These are phyloP conservation scores for Tringa solitaria DNA, from an alignment of 2,113 vertebrate species.

Conservation along the genomic window DNA sequence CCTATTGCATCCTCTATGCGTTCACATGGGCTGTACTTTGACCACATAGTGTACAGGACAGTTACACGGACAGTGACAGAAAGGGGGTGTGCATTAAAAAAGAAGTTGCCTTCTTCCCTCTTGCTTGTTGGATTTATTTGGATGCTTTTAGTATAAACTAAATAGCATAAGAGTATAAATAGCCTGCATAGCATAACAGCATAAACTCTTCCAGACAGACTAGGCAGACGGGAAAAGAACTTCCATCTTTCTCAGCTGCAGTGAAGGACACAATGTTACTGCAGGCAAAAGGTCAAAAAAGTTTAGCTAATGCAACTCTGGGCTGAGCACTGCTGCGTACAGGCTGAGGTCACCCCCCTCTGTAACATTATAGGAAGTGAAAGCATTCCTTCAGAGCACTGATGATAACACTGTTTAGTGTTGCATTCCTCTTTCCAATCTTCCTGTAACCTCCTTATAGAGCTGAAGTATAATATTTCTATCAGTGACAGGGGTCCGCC, in stretches of 20 bases:
- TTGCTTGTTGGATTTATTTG: not conserved
- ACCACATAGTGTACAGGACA: not conserved
- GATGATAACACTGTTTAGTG: constrained; percentile 45
- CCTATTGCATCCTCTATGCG: not conserved
- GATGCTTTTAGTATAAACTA: not conserved
- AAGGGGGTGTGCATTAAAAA: not conserved
- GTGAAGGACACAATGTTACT: constrained; percentile 49
- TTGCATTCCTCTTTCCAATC: constrained; percentile 32
- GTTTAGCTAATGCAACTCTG: constrained; percentile 59
- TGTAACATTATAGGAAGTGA: constrained; percentile 28
- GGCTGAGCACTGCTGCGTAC: not conserved
- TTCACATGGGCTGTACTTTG: not conserved
- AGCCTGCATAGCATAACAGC: not conserved
- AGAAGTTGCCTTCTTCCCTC: not conserved
- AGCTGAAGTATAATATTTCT: not conserved
- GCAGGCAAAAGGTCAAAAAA: constrained; percentile 60
- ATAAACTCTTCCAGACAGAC: not conserved
- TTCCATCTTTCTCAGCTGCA: constrained; percentile 35
- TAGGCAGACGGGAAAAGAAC: not conserved
- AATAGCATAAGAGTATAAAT: not conserved
- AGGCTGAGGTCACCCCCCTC: not conserved
- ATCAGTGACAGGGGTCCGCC: not conserved
- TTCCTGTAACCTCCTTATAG: not conserved
- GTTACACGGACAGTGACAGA: not conserved
- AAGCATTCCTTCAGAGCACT: constrained; percentile 9